Percentiles rank a stretch among this genome's conserved stretches.
Evolutionary conservation across 2,113 vertebrate genomes (phyloP).

Genomic region (Pionites leucogaster): DNA sequence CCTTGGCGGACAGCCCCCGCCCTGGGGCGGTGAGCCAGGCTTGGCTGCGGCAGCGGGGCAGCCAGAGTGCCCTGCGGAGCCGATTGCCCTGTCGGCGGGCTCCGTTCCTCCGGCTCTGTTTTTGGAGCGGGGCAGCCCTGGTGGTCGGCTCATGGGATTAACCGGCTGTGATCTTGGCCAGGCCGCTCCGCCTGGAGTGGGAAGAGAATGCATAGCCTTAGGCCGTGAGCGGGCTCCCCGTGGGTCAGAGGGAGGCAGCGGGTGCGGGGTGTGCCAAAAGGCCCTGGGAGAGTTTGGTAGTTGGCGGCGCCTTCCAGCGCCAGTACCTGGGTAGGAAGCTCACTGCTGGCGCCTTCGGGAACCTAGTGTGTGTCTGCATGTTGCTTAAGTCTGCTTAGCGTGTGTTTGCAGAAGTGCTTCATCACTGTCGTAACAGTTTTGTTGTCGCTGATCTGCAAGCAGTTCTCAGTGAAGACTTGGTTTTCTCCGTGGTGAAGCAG

Average conservation of each 20-base stretch:
- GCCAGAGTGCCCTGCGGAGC: too few species aligned
- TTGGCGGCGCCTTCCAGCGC: background rate
- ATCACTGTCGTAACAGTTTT: fast-evolving
- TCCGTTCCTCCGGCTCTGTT: fast-evolving
- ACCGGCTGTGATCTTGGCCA: background rate
- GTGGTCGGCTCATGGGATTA: background rate
- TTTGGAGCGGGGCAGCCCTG: fast-evolving
- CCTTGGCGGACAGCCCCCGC: background rate
- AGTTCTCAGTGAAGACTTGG: fast-evolving
- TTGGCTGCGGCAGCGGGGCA: background rate
- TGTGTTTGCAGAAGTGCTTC: background rate
- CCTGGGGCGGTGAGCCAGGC: background rate
- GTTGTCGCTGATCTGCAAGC: too few species aligned
- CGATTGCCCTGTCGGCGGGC: too few species aligned
- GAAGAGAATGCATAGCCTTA: background rate
- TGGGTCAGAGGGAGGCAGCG: background rate
- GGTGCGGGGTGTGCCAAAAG: background rate
- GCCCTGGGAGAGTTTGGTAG: background rate
- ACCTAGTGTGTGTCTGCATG: fast-evolving
- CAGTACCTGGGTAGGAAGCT: fast-evolving
- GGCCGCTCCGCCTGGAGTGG: background rate
- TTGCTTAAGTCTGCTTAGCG: too few species aligned
- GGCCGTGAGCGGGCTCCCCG: background rate
- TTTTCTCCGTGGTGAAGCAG: background rate
- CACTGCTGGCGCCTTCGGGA: background rate